Evolutionary conservation across 2,797 vertebrate species (phyloP), one percentile per base, ranked within the genome.

Genomic region (Lacerta viridis): DNA sequence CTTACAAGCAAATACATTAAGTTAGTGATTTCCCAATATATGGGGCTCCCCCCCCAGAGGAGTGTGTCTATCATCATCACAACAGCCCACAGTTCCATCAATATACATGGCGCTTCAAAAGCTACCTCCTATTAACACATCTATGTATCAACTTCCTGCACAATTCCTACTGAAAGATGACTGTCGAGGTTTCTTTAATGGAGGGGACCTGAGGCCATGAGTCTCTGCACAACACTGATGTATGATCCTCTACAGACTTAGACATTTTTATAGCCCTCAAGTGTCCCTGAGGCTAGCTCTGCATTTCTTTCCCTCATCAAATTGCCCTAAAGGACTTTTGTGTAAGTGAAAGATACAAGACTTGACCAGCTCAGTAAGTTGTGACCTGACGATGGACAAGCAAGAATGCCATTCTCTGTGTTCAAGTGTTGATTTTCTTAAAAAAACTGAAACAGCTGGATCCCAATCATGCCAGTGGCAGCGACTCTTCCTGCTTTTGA

Each of bases 301-400:
- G 46, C 27, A 85, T 13, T 84, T 87, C 6, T 75, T 82, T 46
- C 76, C n/a, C 55, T 86, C 84, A 79, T 72, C 33, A 83, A 36
- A 29, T 89, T 13, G 25, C 46, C 69, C 25, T n/a, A 3, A 20
- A 72, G 29, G 33, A 17, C 3, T 50, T 69, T 25, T 55, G 33
- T 7, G 66, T 59, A 69, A 72, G 68, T 29, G 8, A 82, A 88
- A 75, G 39, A 10, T 68, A 61, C 36, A 64, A 5, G 4, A 46
- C 20, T 13, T 55, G 29, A 66, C 39, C 77, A 83, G 27, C 15
- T 74, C 50, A 69, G 46, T 59, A 39, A 68, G 4, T 0, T 15
- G 55, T 55, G 64, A 80, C 33, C 69, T 13, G 2, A 36, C 25
- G 23, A 59, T 5, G 25, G 33, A 84, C 9, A 72, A 71, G 39